phyloP scores from a whole-genome alignment of 2,888 invertebrate species.

The Heliconius aoede region DNA sequence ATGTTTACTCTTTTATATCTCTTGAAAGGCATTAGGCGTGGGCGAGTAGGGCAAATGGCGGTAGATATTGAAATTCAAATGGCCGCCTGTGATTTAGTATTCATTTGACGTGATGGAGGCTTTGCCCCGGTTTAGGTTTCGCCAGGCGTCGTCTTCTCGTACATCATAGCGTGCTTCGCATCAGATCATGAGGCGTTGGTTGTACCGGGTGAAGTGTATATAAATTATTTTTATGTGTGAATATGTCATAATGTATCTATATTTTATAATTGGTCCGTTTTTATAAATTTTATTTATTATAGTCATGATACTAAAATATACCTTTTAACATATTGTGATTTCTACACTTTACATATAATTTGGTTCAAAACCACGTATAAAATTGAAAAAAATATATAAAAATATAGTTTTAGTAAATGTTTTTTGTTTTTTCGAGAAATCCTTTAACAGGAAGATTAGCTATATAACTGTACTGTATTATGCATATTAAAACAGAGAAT shows the following conservation, averaged over 20 bases:
- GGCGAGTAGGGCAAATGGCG: slow-evolving; percentile 52
- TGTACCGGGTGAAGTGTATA: slow-evolving; percentile 50
- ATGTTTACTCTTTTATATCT: slow-evolving; percentile 42
- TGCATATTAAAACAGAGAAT: not conserved
- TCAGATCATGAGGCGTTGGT: slow-evolving; percentile 57
- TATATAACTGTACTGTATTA: not conserved
- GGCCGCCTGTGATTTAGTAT: slow-evolving; percentile 81
- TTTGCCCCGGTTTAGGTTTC: slow-evolving; percentile 82
- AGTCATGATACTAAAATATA: too few relatives aligned
- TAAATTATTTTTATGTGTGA: not conserved
- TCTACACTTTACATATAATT: too few relatives aligned
- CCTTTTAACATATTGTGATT: too few relatives aligned
- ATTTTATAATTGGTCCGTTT: too few relatives aligned
- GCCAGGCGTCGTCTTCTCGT: slow-evolving; percentile 82
- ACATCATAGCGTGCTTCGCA: slow-evolving; percentile 80
- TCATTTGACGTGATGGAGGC: slow-evolving; percentile 83
- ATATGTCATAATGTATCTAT: too few relatives aligned
- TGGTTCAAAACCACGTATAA: too few relatives aligned
- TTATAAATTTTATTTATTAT: too few relatives aligned
- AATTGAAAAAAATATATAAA: too few relatives aligned
- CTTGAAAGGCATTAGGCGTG: slow-evolving; percentile 58
- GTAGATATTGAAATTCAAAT: slow-evolving; percentile 83
- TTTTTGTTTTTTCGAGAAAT: not conserved
- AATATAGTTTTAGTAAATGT: too few relatives aligned
- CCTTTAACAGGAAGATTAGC: not conserved